Base-by-base conservation (phyloP, 2,113 vertebrate species). In the Paradisaea rubra region DNA sequence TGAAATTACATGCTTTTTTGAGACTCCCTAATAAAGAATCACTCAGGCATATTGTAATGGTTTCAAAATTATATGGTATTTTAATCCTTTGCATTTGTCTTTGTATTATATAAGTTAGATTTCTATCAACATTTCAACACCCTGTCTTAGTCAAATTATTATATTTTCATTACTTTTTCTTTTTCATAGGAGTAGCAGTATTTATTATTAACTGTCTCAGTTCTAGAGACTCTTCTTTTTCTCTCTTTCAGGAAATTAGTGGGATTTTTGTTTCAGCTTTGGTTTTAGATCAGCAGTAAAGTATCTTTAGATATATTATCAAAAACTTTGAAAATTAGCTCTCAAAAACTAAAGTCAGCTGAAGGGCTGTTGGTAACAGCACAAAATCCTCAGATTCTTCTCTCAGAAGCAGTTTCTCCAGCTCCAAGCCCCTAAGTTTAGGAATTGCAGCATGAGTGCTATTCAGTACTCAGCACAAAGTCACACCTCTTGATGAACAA, bases 1-100 rank as follows among this genome's bases (percentile, higher is more conserved):
- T 25, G 85, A 95, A 96, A 95, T 94, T 89, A 63, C 52, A 92
- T 57, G 71, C 59, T 83, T 94, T 94, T 93, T 87, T 94, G 68
- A 94, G 81, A 85, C 24, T 80, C 33, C 35, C 78, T 93, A 86
- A 83, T 92, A 91, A 85, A 80, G 89, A 91, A 93, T 86, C 74
- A 71, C 85, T 95, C 64, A 63, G 74, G 80, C 79, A 91, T 52
- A 81, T 73, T 80, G 54, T 88, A 94, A 91, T 93, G 56, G 66
- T 63, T 94, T 89, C 52, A 66, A 93, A 94, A 96, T 96, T 79
- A 95, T 49, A 95, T 41, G 59, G 87, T 89, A 61, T 76, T 94
- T 95, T 90, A 94, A 93, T 91, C 64, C 59, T 86, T 72, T 88
- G 64, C 74, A 73, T 94, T 94, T 86, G 74, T 89, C 91, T 87